Evolutionary conservation across 2,113 vertebrate genomes (phyloP).

Genomic region (Pseudorasbora parva): DNA sequence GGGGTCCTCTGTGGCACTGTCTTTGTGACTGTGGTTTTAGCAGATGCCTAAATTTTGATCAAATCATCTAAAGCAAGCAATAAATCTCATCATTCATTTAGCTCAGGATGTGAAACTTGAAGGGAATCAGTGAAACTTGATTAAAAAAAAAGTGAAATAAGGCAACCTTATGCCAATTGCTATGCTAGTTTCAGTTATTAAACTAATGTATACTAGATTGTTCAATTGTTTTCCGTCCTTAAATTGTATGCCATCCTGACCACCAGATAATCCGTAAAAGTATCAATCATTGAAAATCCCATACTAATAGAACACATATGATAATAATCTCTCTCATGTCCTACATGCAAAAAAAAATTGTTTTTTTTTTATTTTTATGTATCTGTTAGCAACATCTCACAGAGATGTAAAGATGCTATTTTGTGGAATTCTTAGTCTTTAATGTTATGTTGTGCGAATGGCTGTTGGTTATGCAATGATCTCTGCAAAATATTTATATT

Average conservation of each 20-base stretch:
- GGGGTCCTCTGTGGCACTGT: constrained; percentile 58
- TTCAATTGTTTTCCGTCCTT: not conserved
- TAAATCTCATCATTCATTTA: constrained; percentile 9
- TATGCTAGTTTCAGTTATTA: not conserved
- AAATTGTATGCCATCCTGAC: not conserved
- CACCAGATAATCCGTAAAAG: not conserved
- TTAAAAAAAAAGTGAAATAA: not conserved
- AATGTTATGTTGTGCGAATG: constrained; percentile 77
- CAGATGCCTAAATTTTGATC: constrained; percentile 8
- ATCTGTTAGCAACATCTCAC: not conserved
- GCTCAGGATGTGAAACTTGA: not conserved
- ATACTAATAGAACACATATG: not conserved
- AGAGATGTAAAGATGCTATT: constrained; percentile 55
- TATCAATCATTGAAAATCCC: not conserved
- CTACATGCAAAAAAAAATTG: not conserved
- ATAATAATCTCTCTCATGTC: not conserved
- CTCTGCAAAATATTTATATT: constrained; percentile 47
- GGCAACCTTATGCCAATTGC: not conserved
- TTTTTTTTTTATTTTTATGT: not conserved
- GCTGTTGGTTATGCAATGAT: constrained; percentile 78
- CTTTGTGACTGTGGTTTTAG: constrained; percentile 13
- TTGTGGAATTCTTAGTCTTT: constrained; percentile 84
- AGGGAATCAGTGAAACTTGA: not conserved
- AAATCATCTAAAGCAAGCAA: not conserved
- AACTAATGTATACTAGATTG: not conserved